A percentile compares a stretch with the other conserved stretches of the same genome.
Conservation (phyloP, 1,140 invertebrate genomes). For the Leptinotarsa lineolata region DNA sequence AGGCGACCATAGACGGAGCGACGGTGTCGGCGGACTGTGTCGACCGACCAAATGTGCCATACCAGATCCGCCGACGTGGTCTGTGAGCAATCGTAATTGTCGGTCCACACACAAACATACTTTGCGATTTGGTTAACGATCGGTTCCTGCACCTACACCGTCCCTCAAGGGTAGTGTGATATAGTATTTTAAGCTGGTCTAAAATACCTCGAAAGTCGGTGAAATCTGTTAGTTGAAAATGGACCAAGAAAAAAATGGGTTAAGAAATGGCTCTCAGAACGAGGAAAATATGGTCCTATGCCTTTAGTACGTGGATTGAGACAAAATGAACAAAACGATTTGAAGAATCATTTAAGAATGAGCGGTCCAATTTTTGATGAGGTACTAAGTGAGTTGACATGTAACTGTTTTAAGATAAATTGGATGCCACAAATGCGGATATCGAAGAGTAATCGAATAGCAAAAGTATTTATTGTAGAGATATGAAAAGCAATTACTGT, state of each 20-base stretch:
- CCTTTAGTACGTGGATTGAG: conserved; percentile 13
- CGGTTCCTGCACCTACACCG: no score
- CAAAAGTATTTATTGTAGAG: neutral
- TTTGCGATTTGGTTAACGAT: no score
- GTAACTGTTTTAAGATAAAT: no score
- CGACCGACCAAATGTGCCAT: neutral
- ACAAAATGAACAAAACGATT: conserved; percentile 21
- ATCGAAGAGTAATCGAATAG: no score
- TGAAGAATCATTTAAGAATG: conserved; percentile 19
- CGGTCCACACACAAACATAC: neutral
- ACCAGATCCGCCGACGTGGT: neutral
- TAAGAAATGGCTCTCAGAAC: conserved; percentile 20
- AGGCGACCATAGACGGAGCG: neutral
- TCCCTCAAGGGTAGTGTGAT: neutral
- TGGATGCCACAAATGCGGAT: no score
- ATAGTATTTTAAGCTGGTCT: neutral
- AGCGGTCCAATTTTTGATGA: conserved; percentile 22
- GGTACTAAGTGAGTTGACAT: conserved; percentile 15
- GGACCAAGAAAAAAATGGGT: conserved; percentile 7
- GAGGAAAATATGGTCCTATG: conserved; percentile 17
- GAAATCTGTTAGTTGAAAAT: neutral
- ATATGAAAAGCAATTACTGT: neutral
- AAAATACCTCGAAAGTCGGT: no score
- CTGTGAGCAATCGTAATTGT: neutral
- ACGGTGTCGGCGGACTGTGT: no score